Base-by-base conservation (phyloP, 2,797 vertebrate genomes). In the Lepilemur septentrionalis region DNA sequence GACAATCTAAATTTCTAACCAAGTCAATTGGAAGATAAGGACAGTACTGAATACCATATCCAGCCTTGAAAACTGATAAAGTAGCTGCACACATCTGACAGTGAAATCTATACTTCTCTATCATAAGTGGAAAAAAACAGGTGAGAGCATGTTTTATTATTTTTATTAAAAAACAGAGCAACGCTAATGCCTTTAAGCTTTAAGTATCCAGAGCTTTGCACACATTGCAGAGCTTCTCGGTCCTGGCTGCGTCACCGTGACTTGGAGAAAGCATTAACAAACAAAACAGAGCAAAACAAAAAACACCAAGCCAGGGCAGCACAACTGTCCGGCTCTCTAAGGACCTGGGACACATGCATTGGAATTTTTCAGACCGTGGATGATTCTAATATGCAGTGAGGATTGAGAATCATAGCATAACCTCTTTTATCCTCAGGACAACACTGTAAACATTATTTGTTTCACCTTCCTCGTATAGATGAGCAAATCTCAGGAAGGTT, bases 1-100 rank as follows among this genome's bases (percentile, higher is more conserved):
- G 25, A 69, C 87, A 91, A 59, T 75, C 38, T 82, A n/a, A 63
- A 80, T 86, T 76, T 76, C 61, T 38, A n/a, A 93, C 57, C 25
- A 81, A 52, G 32, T 70, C 63, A 65, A 70, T 32, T 70, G 18
- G 32, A 90, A 48, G 46, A n/a, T 18, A 70, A 86, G 0, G 5
- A 32, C 18, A 22, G 55, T 43, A 38, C 32, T 57, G 22, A 67
- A 70, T 65, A 22, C 75, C 41, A 83, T 57, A 57, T 2, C 18
- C 32, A 78, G 48, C 18, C 59, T 48, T 7, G 35, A 38, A 81
- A 93, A 61, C 12, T 25, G 38, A 46, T 63, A 15, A 46, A 79
- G 11, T 2, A 50, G 59, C 10, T 65, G 46, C 2, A 81, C 2
- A 12, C 30, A 75, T 41, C 32, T 80, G 52, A 75, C 57, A 69